A percentile compares a stretch with the other conserved stretches of the same genome.
Conservation (phyloP, 2,888 invertebrate species). For the Auanema freiburgensis region DNA sequence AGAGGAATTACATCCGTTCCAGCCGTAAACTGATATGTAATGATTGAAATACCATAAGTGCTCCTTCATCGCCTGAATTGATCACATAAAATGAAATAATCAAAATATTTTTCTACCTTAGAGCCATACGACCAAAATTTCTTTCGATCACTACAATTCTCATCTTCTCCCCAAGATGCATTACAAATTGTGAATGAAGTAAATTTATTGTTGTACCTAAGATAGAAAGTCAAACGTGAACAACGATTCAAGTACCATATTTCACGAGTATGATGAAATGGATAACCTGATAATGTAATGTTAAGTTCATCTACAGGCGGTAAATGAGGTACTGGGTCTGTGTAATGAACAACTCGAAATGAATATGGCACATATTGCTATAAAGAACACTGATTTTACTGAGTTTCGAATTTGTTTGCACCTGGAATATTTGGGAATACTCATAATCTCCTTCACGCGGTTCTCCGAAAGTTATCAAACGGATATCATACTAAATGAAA, state of each 20-base stretch:
- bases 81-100: background rate
- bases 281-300: constrained; percentile 25
- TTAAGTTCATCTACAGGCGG: constrained; percentile 36
- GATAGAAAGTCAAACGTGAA: background rate
- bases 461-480: constrained; percentile 41
- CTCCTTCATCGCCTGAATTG: constrained; percentile 31
- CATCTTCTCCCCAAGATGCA: constrained; percentile 34
- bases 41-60: constrained; percentile 44
- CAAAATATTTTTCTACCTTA: constrained; percentile 16
- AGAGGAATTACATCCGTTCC: constrained; percentile 28
- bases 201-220: constrained; percentile 41
- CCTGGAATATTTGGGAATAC: constrained; percentile 32
- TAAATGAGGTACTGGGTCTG: constrained; percentile 42
- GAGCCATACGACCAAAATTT: constrained; percentile 38
- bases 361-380: constrained; percentile 35
- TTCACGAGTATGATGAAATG: constrained; percentile 43
- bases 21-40: constrained; percentile 38
- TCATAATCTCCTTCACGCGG: constrained; percentile 37
- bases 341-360: constrained; percentile 37
- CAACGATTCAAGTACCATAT: constrained; percentile 25
- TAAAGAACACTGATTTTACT: background rate
- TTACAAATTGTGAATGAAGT: constrained; percentile 29
- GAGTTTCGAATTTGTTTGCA: constrained; percentile 6
- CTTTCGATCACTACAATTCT: constrained; percentile 34
- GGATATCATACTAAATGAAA: constrained; percentile 21